A percentile compares a stretch with the other conserved stretches of the same genome.
phyloP scores from a whole-genome alignment of 2,888 invertebrate species.

The Mesorhabditis spiculigera region DNA sequence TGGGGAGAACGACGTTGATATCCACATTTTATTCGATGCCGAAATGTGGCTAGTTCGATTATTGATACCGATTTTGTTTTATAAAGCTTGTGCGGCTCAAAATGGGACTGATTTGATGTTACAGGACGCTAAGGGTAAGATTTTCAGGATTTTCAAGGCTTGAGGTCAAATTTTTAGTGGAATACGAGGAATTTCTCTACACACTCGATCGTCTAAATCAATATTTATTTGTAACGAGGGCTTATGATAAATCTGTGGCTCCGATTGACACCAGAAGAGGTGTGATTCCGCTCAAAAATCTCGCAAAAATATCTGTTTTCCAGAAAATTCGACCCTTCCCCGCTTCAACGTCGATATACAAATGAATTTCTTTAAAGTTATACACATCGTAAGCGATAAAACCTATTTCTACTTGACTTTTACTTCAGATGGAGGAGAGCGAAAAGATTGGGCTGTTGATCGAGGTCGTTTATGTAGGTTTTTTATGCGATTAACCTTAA shows the following conservation, averaged over 20 bases:
- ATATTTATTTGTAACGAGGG: background rate
- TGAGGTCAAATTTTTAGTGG: background rate
- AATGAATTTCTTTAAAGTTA: background rate
- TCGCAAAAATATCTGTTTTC: background rate
- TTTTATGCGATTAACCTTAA: background rate
- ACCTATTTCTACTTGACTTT: too few species aligned
- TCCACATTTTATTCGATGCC: too few species aligned
- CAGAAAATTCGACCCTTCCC: constrained; percentile 1
- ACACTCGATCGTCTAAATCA: background rate
- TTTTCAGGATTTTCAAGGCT: background rate
- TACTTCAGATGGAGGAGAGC: background rate
- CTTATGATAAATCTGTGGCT: background rate
- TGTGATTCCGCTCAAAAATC: background rate
- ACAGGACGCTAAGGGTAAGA: background rate
- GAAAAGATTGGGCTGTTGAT: background rate
- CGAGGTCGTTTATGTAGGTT: constrained; percentile 4
- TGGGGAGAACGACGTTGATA: too few species aligned
- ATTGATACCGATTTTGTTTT: background rate
- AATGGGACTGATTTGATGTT: background rate
- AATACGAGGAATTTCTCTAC: background rate
- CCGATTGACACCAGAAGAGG: background rate
- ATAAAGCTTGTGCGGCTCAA: background rate
- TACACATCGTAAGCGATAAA: background rate
- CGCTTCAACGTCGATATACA: constrained; percentile 4
- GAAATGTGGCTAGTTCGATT: too few species aligned